These are phyloP conservation scores for Drosophila multiciliata DNA, from an alignment of 2,888 invertebrate species.

Conservation along the genomic window DNA sequence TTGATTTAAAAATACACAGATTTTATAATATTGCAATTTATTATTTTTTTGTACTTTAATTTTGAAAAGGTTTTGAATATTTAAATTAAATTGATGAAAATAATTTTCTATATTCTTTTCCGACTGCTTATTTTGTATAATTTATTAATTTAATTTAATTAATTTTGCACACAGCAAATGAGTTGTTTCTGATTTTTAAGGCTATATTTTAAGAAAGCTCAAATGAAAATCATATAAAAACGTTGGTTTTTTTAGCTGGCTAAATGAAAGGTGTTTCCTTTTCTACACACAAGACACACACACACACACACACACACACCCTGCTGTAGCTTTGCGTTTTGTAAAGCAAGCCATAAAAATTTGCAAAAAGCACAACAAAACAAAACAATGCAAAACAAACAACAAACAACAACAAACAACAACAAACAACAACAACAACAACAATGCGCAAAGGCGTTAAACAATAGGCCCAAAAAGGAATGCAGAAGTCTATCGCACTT, in stretches of 20 bases:
- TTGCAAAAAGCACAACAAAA: slow-evolving; percentile 61
- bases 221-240: not conserved
- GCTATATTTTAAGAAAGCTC: not conserved
- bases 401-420: slow-evolving; percentile 23
- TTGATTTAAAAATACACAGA: not conserved
- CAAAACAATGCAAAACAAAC: slow-evolving; percentile 14
- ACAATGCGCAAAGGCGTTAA: slow-evolving; percentile 31
- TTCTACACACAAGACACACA: not conserved
- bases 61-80: not conserved
- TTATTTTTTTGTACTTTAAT: not conserved
- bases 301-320: not conserved
- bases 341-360: slow-evolving; percentile 80
- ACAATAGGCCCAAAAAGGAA: slow-evolving; percentile 44
- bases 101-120: not conserved
- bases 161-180: not conserved
- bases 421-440: slow-evolving; percentile 22
- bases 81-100: not conserved
- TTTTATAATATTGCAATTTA: not conserved
- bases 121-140: not conserved
- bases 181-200: not conserved
- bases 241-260: not conserved
- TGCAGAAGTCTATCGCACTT: slow-evolving; percentile 5
- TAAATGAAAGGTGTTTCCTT: not conserved
- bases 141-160: not conserved
- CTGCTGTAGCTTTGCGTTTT: slow-evolving; percentile 67